phyloP scores from a whole-genome alignment of 2,797 vertebrate species.

The Myotis findleyi region DNA sequence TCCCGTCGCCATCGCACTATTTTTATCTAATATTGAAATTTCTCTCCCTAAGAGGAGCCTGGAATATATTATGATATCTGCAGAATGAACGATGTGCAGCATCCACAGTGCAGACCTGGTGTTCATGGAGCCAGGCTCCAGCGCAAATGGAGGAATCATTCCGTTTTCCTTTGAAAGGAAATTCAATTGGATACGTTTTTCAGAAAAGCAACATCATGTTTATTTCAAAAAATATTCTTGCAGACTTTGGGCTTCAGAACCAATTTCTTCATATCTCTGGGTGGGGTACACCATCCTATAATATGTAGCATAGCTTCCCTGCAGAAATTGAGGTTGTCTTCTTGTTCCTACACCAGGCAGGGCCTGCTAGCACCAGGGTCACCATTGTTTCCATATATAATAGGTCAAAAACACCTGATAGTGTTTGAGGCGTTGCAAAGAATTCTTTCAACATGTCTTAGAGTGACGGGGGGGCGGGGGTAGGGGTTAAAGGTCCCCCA shows the following conservation, averaged over 20 bases:
- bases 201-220: constrained; percentile 63
- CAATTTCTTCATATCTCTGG: not conserved
- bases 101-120: constrained; percentile 70
- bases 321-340: not conserved
- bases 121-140: constrained; percentile 68
- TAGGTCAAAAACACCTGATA: not conserved
- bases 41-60: constrained; percentile 80
- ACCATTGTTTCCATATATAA: not conserved
- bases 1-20: constrained; percentile 78
- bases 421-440: not conserved
- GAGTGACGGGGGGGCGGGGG: not conserved
- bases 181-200: constrained; percentile 73
- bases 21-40: constrained; percentile 87
- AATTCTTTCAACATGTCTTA: not conserved
- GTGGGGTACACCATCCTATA: not conserved
- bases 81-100: constrained; percentile 83
- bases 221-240: not conserved
- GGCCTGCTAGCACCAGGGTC: not conserved
- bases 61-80: constrained; percentile 86
- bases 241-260: constrained; percentile 52
- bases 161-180: constrained; percentile 77
- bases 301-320: not conserved
- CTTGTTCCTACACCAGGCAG: not conserved
- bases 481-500: rapidly evolving
- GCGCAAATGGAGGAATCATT: constrained; percentile 75